phyloP scores from a whole-genome alignment of 2,113 vertebrate species.

The Pontoporia blainvillei region DNA sequence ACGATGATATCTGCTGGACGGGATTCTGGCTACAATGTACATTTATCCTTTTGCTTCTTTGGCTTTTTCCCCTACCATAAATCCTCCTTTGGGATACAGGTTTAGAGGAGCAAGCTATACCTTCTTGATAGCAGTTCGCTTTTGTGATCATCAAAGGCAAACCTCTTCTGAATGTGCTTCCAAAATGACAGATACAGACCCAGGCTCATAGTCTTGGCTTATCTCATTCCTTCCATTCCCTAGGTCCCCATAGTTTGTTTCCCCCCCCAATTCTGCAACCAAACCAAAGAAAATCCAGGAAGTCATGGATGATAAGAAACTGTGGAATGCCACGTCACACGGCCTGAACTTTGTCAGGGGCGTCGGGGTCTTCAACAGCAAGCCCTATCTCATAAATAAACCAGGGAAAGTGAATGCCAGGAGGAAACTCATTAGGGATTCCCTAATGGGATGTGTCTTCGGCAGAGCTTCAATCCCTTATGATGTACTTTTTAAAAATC shows the following conservation, averaged over 20 bases:
- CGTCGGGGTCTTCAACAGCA: background rate
- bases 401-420: background rate
- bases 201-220: background rate
- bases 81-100: background rate
- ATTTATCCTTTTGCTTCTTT: background rate
- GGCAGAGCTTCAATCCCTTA: background rate
- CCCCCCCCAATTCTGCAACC: background rate
- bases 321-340: background rate
- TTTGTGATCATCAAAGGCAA: background rate
- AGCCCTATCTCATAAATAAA: background rate
- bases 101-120: background rate
- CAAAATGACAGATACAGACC: background rate
- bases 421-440: background rate
- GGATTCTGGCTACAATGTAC: background rate
- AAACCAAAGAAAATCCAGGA: constrained; percentile 16
- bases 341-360: background rate
- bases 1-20: rapidly evolving
- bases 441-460: background rate
- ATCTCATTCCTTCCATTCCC: background rate
- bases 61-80: background rate
- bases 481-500: background rate
- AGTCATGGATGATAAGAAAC: background rate
- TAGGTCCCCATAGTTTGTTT: background rate
- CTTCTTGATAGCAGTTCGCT: background rate
- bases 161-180: background rate